Evolutionary conservation across 2,113 vertebrate genomes (phyloP).

Genomic region (Pollachius pollachius): DNA sequence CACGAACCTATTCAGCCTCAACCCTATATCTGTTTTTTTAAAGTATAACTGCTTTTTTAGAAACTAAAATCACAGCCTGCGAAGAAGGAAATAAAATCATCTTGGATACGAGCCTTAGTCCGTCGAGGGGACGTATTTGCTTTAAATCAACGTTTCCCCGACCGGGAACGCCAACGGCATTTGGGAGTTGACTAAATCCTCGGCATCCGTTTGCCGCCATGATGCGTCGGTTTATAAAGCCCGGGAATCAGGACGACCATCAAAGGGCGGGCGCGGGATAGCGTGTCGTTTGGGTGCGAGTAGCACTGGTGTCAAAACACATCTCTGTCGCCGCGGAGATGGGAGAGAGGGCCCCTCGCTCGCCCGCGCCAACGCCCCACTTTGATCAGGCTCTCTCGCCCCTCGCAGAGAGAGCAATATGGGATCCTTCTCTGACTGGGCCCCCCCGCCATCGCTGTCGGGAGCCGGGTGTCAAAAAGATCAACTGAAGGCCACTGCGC

Average conservation of each 20-base stretch:
- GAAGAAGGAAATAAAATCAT: too few relatives aligned
- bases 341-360: slow-evolving; percentile 11
- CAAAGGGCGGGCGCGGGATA: too few relatives aligned
- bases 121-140: too few relatives aligned
- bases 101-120: too few relatives aligned
- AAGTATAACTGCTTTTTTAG: too few relatives aligned
- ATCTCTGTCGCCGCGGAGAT: slow-evolving; percentile 37
- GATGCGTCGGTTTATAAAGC: neutral
- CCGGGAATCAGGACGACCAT: too few relatives aligned
- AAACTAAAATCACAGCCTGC: too few relatives aligned
- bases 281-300: neutral
- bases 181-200: too few relatives aligned
- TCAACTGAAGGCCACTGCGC: slow-evolving; percentile 30
- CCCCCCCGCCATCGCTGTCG: slow-evolving; percentile 35
- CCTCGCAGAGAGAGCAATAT: slow-evolving; percentile 36
- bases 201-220: neutral
- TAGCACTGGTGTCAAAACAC: slow-evolving; percentile 23
- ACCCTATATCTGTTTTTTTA: neutral
- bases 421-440: slow-evolving; percentile 46
- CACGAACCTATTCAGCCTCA: slow-evolving; percentile 12
- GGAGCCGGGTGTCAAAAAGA: slow-evolving; percentile 25
- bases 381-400: slow-evolving; percentile 22
- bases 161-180: too few relatives aligned
- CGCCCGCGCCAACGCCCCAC: slow-evolving; percentile 13
- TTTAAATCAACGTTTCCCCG: too few relatives aligned